Percentiles rank a stretch among this genome's conserved stretches.
These are phyloP conservation scores for Ictalurus furcatus DNA, from an alignment of 2,113 vertebrate genomes.

Conservation along the genomic window DNA sequence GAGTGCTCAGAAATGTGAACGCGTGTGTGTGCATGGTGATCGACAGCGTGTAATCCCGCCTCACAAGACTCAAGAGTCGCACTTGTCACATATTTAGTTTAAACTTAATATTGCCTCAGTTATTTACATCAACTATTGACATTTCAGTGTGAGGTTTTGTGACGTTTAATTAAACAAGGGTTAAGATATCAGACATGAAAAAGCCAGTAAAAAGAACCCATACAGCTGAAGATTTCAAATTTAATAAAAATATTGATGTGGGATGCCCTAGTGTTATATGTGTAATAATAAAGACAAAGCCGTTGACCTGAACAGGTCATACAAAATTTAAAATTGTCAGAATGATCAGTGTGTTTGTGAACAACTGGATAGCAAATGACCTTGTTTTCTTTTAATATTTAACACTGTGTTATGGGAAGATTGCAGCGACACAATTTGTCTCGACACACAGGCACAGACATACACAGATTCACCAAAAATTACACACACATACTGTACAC, in stretches of 20 bases:
- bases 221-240: neutral
- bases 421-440: neutral
- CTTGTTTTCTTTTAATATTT: slow-evolving; percentile 6
- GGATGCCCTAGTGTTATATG: neutral
- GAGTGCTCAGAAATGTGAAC: neutral
- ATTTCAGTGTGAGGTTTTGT: neutral
- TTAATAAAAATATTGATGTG: neutral
- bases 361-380: neutral
- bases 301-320: neutral
- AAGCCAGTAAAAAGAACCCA: neutral
- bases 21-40: neutral
- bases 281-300: slow-evolving; percentile 1
- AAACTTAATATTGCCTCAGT: neutral
- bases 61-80: neutral
- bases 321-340: neutral
- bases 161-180: neutral
- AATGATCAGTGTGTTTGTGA: slow-evolving; percentile 1
- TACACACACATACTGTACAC: neutral
- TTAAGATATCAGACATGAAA: neutral
- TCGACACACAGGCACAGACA: neutral
- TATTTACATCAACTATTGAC: neutral
- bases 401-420: neutral
- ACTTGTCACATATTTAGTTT: neutral
- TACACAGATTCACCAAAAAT: neutral
- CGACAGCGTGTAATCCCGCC: neutral